phyloP scores from a whole-genome alignment of 2,888 invertebrate species.

The Oxyscelio sp. region DNA sequence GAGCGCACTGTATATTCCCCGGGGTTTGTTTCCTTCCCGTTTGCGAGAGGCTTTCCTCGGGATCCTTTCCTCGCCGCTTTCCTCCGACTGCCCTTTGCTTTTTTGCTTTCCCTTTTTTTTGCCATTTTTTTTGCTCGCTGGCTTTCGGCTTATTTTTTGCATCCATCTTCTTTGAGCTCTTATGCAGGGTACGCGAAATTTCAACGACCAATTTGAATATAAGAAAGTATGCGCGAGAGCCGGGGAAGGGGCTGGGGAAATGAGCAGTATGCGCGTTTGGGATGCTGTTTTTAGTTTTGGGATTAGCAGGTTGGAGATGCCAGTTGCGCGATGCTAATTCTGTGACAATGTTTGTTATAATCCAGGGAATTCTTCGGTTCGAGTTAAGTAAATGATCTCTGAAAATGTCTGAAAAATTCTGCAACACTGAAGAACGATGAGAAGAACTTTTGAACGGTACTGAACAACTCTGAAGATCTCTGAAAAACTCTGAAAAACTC shows the following conservation, averaged over 20 bases:
- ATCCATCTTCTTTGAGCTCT: constrained; percentile 49
- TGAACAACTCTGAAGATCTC: no score
- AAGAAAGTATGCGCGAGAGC: constrained; percentile 5
- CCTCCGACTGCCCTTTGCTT: constrained; percentile 38
- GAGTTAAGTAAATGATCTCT: no score
- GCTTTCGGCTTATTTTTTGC: no score
- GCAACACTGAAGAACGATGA: no score
- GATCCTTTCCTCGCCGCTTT: constrained; percentile 10
- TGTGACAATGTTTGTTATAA: no score
- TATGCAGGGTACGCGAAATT: constrained; percentile 47
- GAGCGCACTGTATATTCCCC: constrained; percentile 74
- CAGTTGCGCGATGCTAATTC: no score
- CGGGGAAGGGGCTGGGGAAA: background rate
- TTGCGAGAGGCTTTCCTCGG: background rate
- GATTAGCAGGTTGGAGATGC: no score
- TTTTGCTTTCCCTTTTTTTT: constrained; percentile 41
- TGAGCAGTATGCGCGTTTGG: background rate
- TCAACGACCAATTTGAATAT: constrained; percentile 10
- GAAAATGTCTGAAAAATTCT: no score
- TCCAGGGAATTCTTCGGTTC: no score
- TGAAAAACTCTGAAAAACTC: no score
- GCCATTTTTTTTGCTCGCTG: no score
- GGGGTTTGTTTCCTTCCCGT: constrained; percentile 60
- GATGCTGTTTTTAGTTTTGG: background rate
- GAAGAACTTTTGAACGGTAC: no score